Evolutionary conservation across 2,888 invertebrate genomes (phyloP).

Genomic region (Melieria crassipennis): DNA sequence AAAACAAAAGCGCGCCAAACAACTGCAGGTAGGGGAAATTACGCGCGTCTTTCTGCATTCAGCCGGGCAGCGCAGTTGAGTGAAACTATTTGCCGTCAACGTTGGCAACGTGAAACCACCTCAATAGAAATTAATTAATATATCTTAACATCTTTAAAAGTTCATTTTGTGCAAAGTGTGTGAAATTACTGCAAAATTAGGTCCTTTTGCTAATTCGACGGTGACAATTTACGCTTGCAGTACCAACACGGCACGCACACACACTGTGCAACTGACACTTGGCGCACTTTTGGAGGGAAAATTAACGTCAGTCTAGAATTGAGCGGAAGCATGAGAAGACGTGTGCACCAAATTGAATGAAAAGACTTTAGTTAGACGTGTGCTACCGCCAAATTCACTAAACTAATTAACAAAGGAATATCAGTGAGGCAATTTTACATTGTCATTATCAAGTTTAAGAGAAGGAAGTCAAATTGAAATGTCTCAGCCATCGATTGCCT

Average conservation of each 20-base stretch:
- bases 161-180: no score
- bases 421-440: constrained; percentile 11
- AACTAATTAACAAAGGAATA: constrained; percentile 32
- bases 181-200: no score
- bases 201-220: no score
- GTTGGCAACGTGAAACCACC: constrained; percentile 5
- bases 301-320: constrained; percentile 56
- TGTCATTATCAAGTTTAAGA: neutral
- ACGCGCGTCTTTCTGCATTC: constrained; percentile 8
- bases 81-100: neutral
- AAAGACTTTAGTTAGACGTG: constrained; percentile 15
- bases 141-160: no score
- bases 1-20: constrained; percentile 54
- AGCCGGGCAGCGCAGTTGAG: neutral
- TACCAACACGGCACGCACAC: neutral
- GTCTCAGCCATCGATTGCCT: constrained; percentile 81
- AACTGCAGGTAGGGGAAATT: constrained; percentile 18
- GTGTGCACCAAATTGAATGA: constrained; percentile 37
- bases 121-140: no score
- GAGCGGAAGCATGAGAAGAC: constrained; percentile 55
- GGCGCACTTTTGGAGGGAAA: constrained; percentile 61
- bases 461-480: constrained; percentile 54
- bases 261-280: constrained; percentile 12
- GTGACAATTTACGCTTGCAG: constrained; percentile 26
- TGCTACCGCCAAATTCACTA: constrained; percentile 24